Percentiles rank a stretch among this genome's conserved stretches.
Conservation (phyloP, 2,888 invertebrate genomes). For the Tubulanus polymorphus region DNA sequence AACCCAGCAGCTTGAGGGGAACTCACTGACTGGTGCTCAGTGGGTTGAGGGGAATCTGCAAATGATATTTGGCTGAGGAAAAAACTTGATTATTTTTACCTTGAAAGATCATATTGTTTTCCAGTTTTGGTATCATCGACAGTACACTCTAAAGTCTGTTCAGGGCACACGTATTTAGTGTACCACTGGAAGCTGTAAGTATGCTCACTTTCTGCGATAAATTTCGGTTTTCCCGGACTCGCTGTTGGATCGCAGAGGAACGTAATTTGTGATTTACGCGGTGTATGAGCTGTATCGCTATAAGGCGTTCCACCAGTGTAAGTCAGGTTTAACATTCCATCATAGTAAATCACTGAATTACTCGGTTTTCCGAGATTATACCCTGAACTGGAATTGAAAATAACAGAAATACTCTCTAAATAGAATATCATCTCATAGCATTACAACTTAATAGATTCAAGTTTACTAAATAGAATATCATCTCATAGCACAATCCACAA, state of each 20-base stretch:
- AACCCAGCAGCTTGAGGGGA: too few relatives aligned
- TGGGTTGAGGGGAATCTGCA: too few relatives aligned
- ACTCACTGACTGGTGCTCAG: too few relatives aligned
- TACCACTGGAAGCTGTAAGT: constrained; percentile 39
- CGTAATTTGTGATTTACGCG: constrained; percentile 40
- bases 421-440: too few relatives aligned
- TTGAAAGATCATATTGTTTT: constrained; percentile 39
- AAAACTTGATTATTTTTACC: too few relatives aligned
- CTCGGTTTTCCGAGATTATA: constrained; percentile 32
- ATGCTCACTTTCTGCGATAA: constrained; percentile 34
- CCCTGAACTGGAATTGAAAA: too few relatives aligned
- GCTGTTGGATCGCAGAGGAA: constrained; percentile 45
- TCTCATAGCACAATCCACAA: too few relatives aligned
- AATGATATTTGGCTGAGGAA: too few relatives aligned
- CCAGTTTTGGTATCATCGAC: constrained; percentile 23
- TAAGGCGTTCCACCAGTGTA: constrained; percentile 42
- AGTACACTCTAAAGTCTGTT: constrained; percentile 34
- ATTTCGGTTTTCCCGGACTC: constrained; percentile 40
- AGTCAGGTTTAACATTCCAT: constrained; percentile 48
- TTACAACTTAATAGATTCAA: too few relatives aligned
- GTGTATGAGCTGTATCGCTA: constrained; percentile 25
- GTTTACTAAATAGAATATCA: too few relatives aligned
- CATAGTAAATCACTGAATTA: constrained; percentile 34
- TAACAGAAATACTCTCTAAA: too few relatives aligned
- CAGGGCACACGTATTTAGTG: constrained; percentile 38